phyloP scores from a whole-genome alignment of 2,888 invertebrate species.

The Drosophila paranaensis region DNA sequence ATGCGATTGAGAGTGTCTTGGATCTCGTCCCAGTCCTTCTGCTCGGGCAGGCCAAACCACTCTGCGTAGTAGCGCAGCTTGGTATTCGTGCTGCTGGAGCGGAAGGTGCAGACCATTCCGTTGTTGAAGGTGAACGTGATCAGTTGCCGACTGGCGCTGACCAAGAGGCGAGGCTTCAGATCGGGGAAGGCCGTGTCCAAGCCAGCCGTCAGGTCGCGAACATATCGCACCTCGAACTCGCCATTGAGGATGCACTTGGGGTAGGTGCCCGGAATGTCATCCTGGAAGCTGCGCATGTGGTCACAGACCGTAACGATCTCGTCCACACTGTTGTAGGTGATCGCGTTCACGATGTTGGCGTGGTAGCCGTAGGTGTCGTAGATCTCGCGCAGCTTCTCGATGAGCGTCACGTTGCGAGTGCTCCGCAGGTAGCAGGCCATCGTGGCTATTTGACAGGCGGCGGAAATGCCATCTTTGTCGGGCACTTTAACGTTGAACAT shows the following conservation, averaged over 20 bases:
- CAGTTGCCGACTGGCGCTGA: conserved; percentile 91
- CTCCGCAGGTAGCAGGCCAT: conserved; percentile 89
- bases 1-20: conserved; percentile 88
- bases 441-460: conserved; percentile 92
- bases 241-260: conserved; percentile 88
- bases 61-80: conserved; percentile 99
- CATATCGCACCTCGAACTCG: conserved; percentile 88
- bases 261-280: conserved; percentile 87
- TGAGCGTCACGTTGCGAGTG: conserved; percentile 86
- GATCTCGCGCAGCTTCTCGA: conserved; percentile 89
- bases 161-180: conserved; percentile 89
- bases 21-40: conserved; percentile 88
- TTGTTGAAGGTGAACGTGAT: conserved; percentile 95
- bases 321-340: conserved; percentile 90
- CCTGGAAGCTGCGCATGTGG: conserved; percentile 89
- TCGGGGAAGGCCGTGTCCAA: conserved; percentile 89
- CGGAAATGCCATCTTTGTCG: conserved; percentile 98
- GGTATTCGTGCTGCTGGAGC: conserved; percentile 98
- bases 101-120: conserved; percentile 93
- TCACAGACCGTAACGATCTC: conserved; percentile 91
- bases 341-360: conserved; percentile 91
- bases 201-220: conserved; percentile 95
- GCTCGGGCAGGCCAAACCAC: conserved; percentile 89
- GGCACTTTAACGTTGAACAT: conserved; percentile 95
- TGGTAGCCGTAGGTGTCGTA: conserved; percentile 96